These are phyloP conservation scores for Metalampra italica DNA, from an alignment of 2,888 invertebrate genomes.

Conservation along the genomic window DNA sequence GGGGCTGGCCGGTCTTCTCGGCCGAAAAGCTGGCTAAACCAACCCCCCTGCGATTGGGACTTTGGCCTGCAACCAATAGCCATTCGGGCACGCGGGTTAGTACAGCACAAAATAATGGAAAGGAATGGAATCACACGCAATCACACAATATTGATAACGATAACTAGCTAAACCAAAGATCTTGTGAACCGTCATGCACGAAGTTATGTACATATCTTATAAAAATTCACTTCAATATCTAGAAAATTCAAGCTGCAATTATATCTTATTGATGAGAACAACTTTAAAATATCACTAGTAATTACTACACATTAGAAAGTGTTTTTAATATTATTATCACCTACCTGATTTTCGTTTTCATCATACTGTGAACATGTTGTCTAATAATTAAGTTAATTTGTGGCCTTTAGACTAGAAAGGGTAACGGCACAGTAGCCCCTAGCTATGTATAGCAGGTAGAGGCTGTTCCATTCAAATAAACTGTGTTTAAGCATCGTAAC, in stretches of 20 bases:
- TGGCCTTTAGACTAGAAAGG: too few species aligned
- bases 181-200: neutral
- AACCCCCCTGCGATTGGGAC: conserved; percentile 68
- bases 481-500: too few species aligned
- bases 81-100: conserved; percentile 31
- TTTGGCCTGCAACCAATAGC: conserved; percentile 71
- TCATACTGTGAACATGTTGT: too few species aligned
- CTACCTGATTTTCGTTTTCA: too few species aligned
- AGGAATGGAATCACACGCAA: neutral
- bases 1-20: conserved; percentile 35
- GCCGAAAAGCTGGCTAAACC: conserved; percentile 82
- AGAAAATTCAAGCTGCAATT: neutral
- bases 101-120: conserved; percentile 6
- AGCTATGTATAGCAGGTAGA: too few species aligned
- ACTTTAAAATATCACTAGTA: too few species aligned
- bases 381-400: too few species aligned
- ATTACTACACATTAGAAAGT: too few species aligned
- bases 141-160: neutral
- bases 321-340: too few species aligned
- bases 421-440: too few species aligned
- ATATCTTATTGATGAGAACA: too few species aligned
- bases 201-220: neutral
- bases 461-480: too few species aligned
- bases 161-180: neutral
- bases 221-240: neutral